Evolutionary conservation across 2,113 vertebrate genomes (phyloP).

Genomic region (Alligator mississippiensis): DNA sequence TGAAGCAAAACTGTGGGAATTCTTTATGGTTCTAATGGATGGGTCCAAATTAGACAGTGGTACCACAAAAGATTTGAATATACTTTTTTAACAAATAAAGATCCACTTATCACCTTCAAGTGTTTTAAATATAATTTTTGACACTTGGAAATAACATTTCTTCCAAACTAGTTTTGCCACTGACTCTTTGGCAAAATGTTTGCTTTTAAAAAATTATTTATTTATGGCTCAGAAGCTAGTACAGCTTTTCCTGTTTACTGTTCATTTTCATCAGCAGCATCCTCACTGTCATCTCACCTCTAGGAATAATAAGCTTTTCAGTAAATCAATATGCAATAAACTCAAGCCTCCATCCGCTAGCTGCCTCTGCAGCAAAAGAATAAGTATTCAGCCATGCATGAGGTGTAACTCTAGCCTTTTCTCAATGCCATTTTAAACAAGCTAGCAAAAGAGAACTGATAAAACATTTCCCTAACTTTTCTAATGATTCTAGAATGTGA

Average conservation of each 20-base stretch:
- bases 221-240: neutral
- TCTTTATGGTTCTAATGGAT: neutral
- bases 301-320: neutral
- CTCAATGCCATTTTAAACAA: neutral
- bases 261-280: neutral
- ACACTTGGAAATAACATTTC: neutral
- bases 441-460: neutral
- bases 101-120: fast-evolving
- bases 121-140: neutral
- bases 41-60: neutral
- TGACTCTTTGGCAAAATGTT: neutral
- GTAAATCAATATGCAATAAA: neutral
- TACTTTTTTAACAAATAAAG: neutral
- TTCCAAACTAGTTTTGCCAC: neutral
- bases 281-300: neutral
- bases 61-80: neutral
- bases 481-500: neutral
- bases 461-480: neutral
- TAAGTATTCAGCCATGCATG: neutral
- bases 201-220: neutral
- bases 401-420: neutral
- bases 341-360: neutral
- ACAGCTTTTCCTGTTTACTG: neutral
- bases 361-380: neutral
- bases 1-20: neutral